phyloP scores from a whole-genome alignment of 2,797 vertebrate species.

The Characodon lateralis region DNA sequence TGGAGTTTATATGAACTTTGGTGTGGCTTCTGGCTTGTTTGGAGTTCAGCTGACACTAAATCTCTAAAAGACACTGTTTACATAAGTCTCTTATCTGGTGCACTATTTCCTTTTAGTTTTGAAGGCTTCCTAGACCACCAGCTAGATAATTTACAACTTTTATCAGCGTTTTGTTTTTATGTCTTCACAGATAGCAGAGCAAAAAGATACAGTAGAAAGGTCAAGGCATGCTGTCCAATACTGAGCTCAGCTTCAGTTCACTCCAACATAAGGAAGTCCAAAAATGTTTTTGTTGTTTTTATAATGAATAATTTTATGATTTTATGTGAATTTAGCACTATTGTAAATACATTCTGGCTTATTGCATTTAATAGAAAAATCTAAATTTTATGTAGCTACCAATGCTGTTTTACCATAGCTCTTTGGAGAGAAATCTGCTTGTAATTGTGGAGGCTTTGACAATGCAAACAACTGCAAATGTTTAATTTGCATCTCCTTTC shows the following conservation, averaged over 20 bases:
- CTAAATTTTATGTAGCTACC: slow-evolving; percentile 15
- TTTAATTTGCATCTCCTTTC: slow-evolving; percentile 78
- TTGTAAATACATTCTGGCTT: not conserved
- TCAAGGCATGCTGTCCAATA: slow-evolving; percentile 4
- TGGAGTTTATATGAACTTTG: slow-evolving; percentile 55
- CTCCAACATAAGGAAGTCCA: not conserved
- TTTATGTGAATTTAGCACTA: not conserved
- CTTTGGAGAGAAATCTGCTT: slow-evolving; percentile 37
- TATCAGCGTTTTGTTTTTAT: slow-evolving; percentile 20
- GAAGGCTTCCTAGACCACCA: slow-evolving; percentile 12
- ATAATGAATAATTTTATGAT: not conserved
- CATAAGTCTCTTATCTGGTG: slow-evolving; percentile 35
- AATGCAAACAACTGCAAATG: slow-evolving; percentile 77
- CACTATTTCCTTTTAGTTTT: slow-evolving; percentile 15
- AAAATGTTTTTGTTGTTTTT: not conserved
- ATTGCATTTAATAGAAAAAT: slow-evolving; percentile 37
- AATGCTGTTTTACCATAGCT: slow-evolving; percentile 10
- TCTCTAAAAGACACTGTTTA: slow-evolving; percentile 46
- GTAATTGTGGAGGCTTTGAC: slow-evolving; percentile 51
- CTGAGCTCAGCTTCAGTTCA: not conserved
- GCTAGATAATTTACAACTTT: slow-evolving; percentile 3
- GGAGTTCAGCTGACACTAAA: slow-evolving; percentile 23
- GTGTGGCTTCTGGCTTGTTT: slow-evolving; percentile 27
- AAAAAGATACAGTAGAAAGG: not conserved
- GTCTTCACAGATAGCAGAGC: slow-evolving; percentile 11